phyloP scores from a whole-genome alignment of 2,113 vertebrate genomes.

The Zosterops borbonicus region DNA sequence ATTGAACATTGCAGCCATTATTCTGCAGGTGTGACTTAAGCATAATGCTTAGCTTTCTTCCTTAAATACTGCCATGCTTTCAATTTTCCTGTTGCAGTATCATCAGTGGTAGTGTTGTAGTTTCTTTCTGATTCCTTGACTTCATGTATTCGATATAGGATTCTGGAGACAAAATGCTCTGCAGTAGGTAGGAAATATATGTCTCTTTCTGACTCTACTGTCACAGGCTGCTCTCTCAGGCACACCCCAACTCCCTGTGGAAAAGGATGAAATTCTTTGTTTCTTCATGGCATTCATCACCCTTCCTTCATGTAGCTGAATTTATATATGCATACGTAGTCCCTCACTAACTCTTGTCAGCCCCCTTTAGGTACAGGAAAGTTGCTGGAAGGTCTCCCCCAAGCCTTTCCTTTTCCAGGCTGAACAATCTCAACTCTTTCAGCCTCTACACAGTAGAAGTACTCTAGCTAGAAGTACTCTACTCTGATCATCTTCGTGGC shows the following conservation, averaged over 20 bases:
- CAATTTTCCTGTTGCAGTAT: not conserved
- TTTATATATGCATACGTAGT: not conserved
- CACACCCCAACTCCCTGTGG: accelerated
- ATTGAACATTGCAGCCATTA: not conserved
- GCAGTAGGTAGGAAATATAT: not conserved
- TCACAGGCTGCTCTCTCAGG: not conserved
- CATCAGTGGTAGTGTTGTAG: not conserved
- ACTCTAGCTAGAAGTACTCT: too few species aligned
- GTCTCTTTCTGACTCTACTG: not conserved
- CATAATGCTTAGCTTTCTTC: not conserved
- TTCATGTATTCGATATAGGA: not conserved
- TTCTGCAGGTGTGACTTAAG: not conserved
- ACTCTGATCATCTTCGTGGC: not conserved
- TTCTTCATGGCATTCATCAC: not conserved
- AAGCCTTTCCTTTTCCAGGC: not conserved
- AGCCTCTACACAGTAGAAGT: not conserved
- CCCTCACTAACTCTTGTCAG: not conserved
- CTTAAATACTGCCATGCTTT: not conserved
- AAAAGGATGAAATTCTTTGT: not conserved
- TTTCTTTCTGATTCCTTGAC: not conserved
- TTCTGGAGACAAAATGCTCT: not conserved
- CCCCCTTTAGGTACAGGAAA: not conserved
- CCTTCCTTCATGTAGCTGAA: not conserved
- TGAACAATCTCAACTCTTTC: not conserved
- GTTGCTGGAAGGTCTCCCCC: not conserved